Evolutionary conservation across 2,113 vertebrate species (phyloP), one percentile per base, ranked within the genome.

Genomic region (Leptobrachium ailaonicum): DNA sequence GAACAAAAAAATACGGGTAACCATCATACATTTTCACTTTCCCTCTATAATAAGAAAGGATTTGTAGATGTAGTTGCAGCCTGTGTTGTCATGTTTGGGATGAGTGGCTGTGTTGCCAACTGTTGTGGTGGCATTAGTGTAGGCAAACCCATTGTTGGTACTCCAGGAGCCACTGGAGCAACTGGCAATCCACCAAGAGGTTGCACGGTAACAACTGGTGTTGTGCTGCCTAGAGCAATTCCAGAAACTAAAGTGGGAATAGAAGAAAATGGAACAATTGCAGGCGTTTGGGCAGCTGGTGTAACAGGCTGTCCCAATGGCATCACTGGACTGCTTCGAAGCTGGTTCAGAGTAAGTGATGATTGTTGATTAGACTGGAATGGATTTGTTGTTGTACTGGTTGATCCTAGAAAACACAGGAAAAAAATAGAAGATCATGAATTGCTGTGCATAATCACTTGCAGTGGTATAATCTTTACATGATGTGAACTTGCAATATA

Each of bases 241-340:
- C 88, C 92, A 8, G 83, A 83, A 42, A 80, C 85, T 73, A 87
- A 91, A 82, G 82, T 87, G 85, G 89, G 93, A 86, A 76, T 53
- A 40, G 79, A 54, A 66, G 14, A 74, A 50, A 66, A 75, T 64
- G 90, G 92, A 20, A 64, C 41, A 1, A 62, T 43, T 66, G 80
- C 43, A 0, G 84, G 80, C 1, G 69, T 70, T 68, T 82, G 85
- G 86, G 82, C 69, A 2, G 45, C 71, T 12, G 84, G 79, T 2
- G 84, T 12, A 4, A 90, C 86, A 77, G 92, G 85, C 91, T 94
- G 92, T 82, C 92, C 89, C 66, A 93, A 89, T 0, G 92, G 91
- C 76, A 95, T 95, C 73, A 95, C 94, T 0, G 96, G 96, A 78
- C 95, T 97, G 89, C 92, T 90, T 53, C 94, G 95, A 41, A 97